Percentiles rank a stretch among this genome's conserved stretches.
phyloP scores from a whole-genome alignment of 2,888 invertebrate genomes.

The Incurvaria masculella region DNA sequence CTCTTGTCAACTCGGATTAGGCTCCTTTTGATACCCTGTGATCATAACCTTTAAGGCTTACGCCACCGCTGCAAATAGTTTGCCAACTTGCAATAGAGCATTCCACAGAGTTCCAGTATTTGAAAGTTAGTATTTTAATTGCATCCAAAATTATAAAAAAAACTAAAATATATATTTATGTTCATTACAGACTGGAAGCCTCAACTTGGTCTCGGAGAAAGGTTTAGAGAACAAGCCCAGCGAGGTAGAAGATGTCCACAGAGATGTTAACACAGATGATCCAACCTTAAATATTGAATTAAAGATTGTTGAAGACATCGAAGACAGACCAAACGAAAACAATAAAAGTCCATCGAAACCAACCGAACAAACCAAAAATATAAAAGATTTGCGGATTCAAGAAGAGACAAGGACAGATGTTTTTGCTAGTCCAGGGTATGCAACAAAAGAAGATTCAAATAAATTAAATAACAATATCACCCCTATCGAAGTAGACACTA shows the following conservation, averaged over 20 bases:
- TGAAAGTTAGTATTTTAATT: background rate
- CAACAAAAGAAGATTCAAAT: background rate
- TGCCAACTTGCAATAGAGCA: slow-evolving; percentile 11
- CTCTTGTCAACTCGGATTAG: too few relatives aligned
- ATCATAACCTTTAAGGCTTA: background rate
- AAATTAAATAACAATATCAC: background rate
- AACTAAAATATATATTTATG: too few relatives aligned
- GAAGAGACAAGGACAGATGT: slow-evolving; percentile 15
- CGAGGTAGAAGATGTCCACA: too few relatives aligned
- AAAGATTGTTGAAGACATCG: slow-evolving; percentile 50
- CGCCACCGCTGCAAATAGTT: background rate
- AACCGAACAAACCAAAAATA: background rate
- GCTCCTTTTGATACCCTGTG: too few relatives aligned
- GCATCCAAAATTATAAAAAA: too few relatives aligned
- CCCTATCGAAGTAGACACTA: background rate
- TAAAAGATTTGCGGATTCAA: background rate
- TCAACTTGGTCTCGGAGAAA: slow-evolving; percentile 29
- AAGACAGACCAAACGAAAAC: slow-evolving; percentile 19
- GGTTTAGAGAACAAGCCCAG: slow-evolving; percentile 24
- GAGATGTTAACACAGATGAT: slow-evolving; percentile 35
- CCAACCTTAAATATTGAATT: slow-evolving; percentile 41
- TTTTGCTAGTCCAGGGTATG: background rate
- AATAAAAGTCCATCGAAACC: background rate
- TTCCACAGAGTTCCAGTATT: background rate
- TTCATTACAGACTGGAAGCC: slow-evolving; percentile 30